Base-by-base conservation (phyloP, 2,113 vertebrate genomes). In the Macrotis lagotis region DNA sequence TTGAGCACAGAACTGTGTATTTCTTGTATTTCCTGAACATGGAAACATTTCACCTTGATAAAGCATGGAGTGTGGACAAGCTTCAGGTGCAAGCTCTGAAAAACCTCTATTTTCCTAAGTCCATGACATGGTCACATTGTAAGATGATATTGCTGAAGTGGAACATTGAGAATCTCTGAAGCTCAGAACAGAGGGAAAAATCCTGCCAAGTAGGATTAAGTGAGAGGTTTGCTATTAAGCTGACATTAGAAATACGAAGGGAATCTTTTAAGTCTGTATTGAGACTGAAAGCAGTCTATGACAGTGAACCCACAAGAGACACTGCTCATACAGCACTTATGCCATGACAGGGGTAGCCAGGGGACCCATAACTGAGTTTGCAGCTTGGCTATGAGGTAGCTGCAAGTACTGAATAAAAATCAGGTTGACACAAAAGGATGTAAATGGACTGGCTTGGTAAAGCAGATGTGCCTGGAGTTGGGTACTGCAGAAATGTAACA, bases 331-430 rank as follows among this genome's bases (percentile, higher is more conserved):
- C 97, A 97, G 97, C 96, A 95, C 95, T 97, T 90, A 93, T 91
- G 90, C 90, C 48, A 5, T 51, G 95, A 93, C 94, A 48, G 94
- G 66, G 93, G 53, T 93, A 92, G 96, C 92, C 26, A 3, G 1
- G 91, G 96, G 96, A 89, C 93, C 51, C 3, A 25, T 90, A 90
- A 49, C 25, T 48, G 52, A 94, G 93, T 48, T 44, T 89, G 94
- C 97, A 97, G 96, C 97, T 98, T 96, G 93, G n/a, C 90, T 91
- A 88, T 19, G 96, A 50, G 93, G 95, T 19, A 51, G 89, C 53
- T 50, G n/a, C 92, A 91, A 96, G 92, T 97, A 96, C 97, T 97
- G 97, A 97, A 93, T 94, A 97, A 96, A 94, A 97, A 91, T 94
- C 97, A 96, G 97, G 96, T 95, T 97, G 95, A 6, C 97, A 91